These are phyloP conservation scores for Pachyuromys duprasi DNA, from an alignment of 2,797 vertebrate genomes.

Conservation along the genomic window DNA sequence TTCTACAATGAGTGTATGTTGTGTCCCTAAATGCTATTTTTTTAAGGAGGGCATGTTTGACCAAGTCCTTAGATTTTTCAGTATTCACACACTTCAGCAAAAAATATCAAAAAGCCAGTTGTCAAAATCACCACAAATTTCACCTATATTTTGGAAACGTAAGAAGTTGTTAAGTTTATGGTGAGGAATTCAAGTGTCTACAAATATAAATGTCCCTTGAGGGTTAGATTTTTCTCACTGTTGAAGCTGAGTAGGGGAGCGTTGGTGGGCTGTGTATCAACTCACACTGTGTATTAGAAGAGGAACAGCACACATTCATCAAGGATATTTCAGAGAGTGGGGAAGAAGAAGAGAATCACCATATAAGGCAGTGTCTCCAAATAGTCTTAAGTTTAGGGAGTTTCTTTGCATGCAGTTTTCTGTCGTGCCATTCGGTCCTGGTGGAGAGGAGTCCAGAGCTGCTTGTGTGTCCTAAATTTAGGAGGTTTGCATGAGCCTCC, in stretches of 20 bases:
- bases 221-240: too few species aligned
- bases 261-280: too few species aligned
- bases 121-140: too few species aligned
- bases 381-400: too few species aligned
- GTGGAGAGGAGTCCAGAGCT: not conserved
- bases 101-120: not conserved
- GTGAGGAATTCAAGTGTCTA: too few species aligned
- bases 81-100: not conserved
- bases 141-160: too few species aligned
- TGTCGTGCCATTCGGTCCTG: not conserved
- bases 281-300: not conserved
- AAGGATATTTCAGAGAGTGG: not conserved
- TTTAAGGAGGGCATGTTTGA: not conserved
- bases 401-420: not conserved
- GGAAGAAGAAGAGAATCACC: not conserved
- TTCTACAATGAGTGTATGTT: not conserved
- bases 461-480: not conserved
- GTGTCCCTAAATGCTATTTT: not conserved
- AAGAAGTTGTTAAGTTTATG: too few species aligned
- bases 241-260: too few species aligned
- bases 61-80: not conserved
- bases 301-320: not conserved
- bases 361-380: not conserved
- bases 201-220: too few species aligned
- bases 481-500: not conserved